phyloP scores from a whole-genome alignment of 2,888 invertebrate genomes.

The Limnephilus rhombicus region DNA sequence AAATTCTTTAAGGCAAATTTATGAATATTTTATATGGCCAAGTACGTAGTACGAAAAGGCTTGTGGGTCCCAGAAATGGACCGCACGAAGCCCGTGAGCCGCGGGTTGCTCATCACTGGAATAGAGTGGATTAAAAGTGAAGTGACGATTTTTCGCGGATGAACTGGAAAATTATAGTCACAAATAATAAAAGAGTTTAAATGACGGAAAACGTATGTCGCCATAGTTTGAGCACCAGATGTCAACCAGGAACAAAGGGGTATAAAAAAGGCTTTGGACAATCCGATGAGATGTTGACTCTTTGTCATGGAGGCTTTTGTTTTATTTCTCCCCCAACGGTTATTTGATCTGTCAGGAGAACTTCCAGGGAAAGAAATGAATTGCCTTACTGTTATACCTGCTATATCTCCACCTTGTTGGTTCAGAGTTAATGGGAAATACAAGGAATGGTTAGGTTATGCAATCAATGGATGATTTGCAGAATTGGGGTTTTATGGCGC shows the following conservation, averaged over 20 bases:
- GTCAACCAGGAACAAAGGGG: slow-evolving; percentile 4
- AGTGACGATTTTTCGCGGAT: no score
- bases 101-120: no score
- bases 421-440: not conserved
- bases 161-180: no score
- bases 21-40: no score
- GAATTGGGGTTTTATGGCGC: not conserved
- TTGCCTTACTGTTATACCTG: not conserved
- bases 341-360: slow-evolving; percentile 25
- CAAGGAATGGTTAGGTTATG: not conserved
- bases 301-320: slow-evolving; percentile 20
- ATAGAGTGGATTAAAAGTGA: no score
- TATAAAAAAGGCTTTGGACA: slow-evolving; percentile 23
- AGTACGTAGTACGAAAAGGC: no score
- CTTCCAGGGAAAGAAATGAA: not conserved
- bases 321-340: slow-evolving; percentile 15
- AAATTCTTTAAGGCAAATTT: no score
- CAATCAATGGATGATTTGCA: not conserved
- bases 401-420: not conserved
- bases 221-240: not conserved
- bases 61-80: no score
- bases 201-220: not conserved
- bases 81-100: no score
- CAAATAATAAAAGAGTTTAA: no score
- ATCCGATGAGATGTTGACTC: slow-evolving; percentile 38